Evolutionary conservation across 2,888 invertebrate species (phyloP).

Genomic region (Leptinotarsa haldemani): DNA sequence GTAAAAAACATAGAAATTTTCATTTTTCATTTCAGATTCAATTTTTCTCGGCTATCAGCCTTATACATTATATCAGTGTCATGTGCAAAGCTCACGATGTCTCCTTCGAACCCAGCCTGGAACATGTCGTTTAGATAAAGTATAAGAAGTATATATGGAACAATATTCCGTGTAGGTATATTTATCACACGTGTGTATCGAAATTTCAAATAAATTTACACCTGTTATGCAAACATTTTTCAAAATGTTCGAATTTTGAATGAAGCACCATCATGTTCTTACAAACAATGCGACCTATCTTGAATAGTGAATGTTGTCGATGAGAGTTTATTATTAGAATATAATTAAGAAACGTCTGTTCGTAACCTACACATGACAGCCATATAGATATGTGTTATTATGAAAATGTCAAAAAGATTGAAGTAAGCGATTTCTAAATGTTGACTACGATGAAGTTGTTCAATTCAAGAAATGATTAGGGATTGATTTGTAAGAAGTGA

Average conservation of each 20-base stretch:
- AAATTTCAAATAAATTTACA: not conserved
- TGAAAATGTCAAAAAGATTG: slow-evolving; percentile 40
- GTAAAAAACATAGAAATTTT: too few relatives aligned
- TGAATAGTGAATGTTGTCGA: slow-evolving; percentile 20
- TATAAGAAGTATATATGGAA: not conserved
- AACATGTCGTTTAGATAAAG: too few relatives aligned
- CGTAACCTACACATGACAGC: slow-evolving; percentile 20
- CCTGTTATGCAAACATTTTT: not conserved
- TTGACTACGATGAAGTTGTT: slow-evolving; percentile 19
- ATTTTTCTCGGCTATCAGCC: too few relatives aligned
- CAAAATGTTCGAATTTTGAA: not conserved
- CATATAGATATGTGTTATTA: slow-evolving; percentile 32
- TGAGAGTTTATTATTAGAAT: slow-evolving; percentile 9
- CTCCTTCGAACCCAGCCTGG: too few relatives aligned
- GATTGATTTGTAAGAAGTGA: slow-evolving; percentile 41
- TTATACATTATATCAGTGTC: too few relatives aligned
- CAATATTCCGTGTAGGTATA: not conserved
- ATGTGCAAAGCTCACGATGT: too few relatives aligned
- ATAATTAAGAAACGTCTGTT: slow-evolving; percentile 39
- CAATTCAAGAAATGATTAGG: slow-evolving; percentile 27
- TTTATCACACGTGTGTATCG: not conserved
- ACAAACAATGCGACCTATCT: not conserved
- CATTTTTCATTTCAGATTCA: too few relatives aligned
- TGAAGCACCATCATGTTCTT: too few relatives aligned
- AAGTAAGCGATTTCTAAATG: slow-evolving; percentile 44